These are phyloP conservation scores for Delichon dasypus DNA, from an alignment of 2,797 vertebrate genomes.

Conservation along the genomic window DNA sequence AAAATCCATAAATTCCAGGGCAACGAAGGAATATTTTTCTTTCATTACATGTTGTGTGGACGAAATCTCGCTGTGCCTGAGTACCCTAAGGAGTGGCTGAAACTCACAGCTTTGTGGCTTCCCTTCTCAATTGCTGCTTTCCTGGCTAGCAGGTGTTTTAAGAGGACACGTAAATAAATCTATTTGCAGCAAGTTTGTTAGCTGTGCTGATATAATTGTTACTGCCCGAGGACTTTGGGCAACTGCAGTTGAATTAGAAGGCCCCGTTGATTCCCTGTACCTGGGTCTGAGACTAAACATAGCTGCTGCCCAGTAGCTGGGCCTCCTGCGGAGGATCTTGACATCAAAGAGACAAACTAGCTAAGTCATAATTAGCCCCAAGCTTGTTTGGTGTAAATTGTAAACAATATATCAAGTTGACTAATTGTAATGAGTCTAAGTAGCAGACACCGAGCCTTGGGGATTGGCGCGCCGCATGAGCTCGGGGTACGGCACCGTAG, in stretches of 20 bases:
- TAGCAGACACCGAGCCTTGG: slow-evolving; percentile 43
- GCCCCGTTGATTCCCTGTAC: neutral
- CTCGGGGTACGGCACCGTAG: neutral
- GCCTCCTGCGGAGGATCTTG: slow-evolving; percentile 48
- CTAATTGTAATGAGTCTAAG: slow-evolving; percentile 69
- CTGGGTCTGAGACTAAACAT: slow-evolving; percentile 33
- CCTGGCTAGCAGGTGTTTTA: neutral
- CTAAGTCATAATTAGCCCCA: slow-evolving; percentile 68
- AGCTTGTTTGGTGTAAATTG: slow-evolving; percentile 69
- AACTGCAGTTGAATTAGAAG: neutral
- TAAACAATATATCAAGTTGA: slow-evolving; percentile 73
- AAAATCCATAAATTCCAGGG: neutral
- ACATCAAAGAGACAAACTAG: slow-evolving; percentile 70
- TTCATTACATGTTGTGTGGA: neutral
- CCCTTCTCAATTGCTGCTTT: neutral
- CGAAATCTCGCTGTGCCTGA: neutral
- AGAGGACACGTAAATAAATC: neutral
- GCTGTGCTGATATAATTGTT: neutral
- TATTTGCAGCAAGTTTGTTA: neutral
- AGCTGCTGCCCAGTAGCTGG: neutral
- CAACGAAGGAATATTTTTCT: neutral
- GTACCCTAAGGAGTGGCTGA: neutral
- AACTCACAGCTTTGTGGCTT: neutral
- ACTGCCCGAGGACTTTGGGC: neutral
- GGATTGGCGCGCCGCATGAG: slow-evolving; percentile 19